These are phyloP conservation scores for Cyprichromis sp. DNA, from an alignment of 2,113 vertebrate species.

Conservation along the genomic window DNA sequence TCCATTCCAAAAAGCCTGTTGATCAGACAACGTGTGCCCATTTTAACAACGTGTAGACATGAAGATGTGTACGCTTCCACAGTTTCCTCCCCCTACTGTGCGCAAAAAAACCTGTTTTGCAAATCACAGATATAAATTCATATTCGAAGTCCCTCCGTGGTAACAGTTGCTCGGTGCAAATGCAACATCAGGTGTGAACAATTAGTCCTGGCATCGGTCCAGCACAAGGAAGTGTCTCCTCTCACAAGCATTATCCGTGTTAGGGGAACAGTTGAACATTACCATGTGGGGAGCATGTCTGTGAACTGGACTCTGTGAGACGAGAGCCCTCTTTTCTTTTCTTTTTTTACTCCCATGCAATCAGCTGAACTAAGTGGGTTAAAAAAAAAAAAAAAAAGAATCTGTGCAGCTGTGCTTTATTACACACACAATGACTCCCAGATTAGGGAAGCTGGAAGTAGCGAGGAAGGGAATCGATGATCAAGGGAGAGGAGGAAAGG, in stretches of 20 bases:
- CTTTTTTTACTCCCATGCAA: conserved; percentile 38
- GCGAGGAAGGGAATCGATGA: conserved; percentile 2
- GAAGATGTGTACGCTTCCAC: background rate
- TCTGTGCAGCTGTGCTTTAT: conserved; percentile 71
- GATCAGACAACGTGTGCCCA: background rate
- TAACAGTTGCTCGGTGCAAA: background rate
- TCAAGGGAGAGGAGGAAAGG: background rate
- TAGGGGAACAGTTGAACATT: conserved; percentile 20
- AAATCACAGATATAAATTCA: background rate
- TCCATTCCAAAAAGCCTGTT: background rate
- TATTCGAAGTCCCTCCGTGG: background rate
- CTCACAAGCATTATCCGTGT: conserved; percentile 24
- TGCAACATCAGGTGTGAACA: conserved; percentile 38
- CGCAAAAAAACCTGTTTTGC: background rate
- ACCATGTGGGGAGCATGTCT: conserved; percentile 22
- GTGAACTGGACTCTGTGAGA: conserved; percentile 31
- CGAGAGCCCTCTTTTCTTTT: background rate
- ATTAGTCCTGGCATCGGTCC: conserved; percentile 39
- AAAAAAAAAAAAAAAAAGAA: conserved; percentile 21
- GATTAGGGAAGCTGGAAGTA: conserved; percentile 59
- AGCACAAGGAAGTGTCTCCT: conserved; percentile 20
- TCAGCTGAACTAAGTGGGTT: conserved; percentile 61
- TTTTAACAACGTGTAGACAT: background rate
- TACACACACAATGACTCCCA: conserved; percentile 70
- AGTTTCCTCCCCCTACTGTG: background rate